Conservation (phyloP, 1,140 invertebrate genomes). For the Halesus radiatus region DNA sequence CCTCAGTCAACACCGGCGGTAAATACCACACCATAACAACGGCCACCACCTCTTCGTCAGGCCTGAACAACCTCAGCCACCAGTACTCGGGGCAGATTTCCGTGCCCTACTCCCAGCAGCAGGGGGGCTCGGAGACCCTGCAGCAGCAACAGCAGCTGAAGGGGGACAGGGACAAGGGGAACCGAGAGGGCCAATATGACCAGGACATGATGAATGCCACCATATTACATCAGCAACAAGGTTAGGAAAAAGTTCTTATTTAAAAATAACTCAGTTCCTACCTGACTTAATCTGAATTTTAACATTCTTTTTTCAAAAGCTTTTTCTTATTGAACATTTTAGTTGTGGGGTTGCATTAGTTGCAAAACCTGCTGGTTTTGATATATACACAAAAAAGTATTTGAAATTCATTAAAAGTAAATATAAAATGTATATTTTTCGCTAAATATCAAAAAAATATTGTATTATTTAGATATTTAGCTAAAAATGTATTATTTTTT, state of each 20-base stretch:
- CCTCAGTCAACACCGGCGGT: constrained; percentile 63
- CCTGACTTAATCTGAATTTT: no score
- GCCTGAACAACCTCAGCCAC: constrained; percentile 64
- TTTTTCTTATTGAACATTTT: no score
- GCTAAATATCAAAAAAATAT: no score
- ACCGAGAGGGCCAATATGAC: constrained; percentile 51
- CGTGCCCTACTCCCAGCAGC: constrained; percentile 58
- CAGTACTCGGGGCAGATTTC: constrained; percentile 65
- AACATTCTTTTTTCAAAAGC: no score
- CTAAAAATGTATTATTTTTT: no score
- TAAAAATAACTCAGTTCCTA: neutral
- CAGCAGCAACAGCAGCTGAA: constrained; percentile 60
- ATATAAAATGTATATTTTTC: no score
- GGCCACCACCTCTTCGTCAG: constrained; percentile 62
- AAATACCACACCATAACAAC: constrained; percentile 67
- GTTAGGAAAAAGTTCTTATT: constrained; percentile 47
- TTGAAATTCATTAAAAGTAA: no score
- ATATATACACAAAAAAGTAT: no score
- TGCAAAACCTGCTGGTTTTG: no score
- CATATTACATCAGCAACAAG: constrained; percentile 66
- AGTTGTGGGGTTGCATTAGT: no score
- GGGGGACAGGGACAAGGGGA: constrained; percentile 43
- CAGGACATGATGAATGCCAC: constrained; percentile 67
- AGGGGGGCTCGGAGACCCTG: constrained; percentile 43
- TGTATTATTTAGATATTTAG: no score